These are phyloP conservation scores for Flabesymbios commensalis DNA, from an alignment of 2,888 invertebrate genomes.

Conservation along the genomic window DNA sequence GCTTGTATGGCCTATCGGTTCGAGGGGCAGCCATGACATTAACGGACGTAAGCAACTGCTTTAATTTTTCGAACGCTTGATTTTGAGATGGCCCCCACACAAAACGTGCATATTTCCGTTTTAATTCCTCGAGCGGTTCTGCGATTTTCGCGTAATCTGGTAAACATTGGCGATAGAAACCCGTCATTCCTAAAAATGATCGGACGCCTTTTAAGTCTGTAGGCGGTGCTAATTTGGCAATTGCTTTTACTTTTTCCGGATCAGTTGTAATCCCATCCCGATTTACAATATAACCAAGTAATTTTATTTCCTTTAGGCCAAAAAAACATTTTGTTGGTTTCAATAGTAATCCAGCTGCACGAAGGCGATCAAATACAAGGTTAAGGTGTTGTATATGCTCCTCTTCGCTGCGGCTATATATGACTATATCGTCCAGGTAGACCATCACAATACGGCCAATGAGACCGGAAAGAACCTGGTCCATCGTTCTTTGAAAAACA, in stretches of 20 bases:
- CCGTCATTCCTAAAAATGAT: constrained; percentile 1
- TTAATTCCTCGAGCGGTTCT: too few species aligned
- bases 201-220: background rate
- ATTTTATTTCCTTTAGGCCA: background rate
- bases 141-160: too few species aligned
- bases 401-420: background rate
- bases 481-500: background rate
- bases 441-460: background rate
- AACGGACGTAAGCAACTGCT: too few species aligned
- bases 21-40: too few species aligned
- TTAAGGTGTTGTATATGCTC: background rate
- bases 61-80: too few species aligned
- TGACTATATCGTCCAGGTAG: constrained; percentile 1
- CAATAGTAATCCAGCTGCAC: background rate
- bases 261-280: background rate
- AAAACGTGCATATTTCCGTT: too few species aligned
- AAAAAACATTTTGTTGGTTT: constrained; percentile 1
- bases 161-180: constrained; percentile 1
- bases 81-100: too few species aligned
- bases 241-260: background rate
- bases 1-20: too few species aligned
- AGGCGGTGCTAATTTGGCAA: background rate
- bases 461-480: background rate
- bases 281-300: background rate
- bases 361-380: background rate